phyloP scores from a whole-genome alignment of 2,113 vertebrate species.

The Anseranas semipalmata region DNA sequence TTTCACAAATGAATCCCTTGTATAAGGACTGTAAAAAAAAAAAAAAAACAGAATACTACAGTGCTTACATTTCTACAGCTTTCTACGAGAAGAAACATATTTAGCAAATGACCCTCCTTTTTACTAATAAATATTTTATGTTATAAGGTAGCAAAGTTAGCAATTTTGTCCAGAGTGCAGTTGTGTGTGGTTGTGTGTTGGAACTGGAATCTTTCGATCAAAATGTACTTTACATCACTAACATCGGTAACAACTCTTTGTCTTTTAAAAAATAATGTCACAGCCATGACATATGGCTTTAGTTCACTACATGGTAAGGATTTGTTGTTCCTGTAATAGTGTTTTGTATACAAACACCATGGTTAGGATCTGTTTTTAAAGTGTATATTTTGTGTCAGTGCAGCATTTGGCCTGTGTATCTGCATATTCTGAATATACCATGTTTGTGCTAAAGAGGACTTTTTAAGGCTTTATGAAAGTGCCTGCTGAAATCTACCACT shows the following conservation, averaged over 20 bases:
- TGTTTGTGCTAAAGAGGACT: not conserved
- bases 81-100: not conserved
- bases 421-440: not conserved
- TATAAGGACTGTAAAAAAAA: not conserved
- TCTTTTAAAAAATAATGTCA: not conserved
- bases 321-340: not conserved
- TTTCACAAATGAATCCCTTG: not conserved
- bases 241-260: not conserved
- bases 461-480: not conserved
- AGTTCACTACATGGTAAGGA: not conserved
- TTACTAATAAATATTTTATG: not conserved
- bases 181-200: not conserved
- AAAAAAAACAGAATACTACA: not conserved
- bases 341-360: constrained; percentile 15
- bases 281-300: not conserved
- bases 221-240: not conserved
- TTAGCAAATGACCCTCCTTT: not conserved
- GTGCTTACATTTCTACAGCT: not conserved
- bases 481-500: not conserved
- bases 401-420: not conserved
- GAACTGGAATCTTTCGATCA: not conserved
- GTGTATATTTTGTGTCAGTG: not conserved
- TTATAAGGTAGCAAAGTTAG: not conserved
- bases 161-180: not conserved
- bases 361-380: constrained; percentile 11